Base-by-base conservation (phyloP, 2,113 vertebrate species). In the Labeo catla region DNA sequence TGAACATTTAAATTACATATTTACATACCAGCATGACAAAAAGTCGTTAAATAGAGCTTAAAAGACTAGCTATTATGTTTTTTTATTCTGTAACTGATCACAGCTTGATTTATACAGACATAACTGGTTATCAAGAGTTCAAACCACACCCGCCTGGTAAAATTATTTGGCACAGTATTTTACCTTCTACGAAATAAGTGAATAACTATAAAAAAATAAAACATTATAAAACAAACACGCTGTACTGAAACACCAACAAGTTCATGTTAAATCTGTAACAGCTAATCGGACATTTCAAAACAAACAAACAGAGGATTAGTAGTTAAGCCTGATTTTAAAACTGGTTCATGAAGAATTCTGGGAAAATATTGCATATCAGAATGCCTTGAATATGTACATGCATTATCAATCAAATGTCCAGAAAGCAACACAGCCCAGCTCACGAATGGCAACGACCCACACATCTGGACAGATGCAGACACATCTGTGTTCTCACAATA, bases 1-100 rank as follows among this genome's bases (percentile, higher is more conserved):
- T 4, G 39, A 23, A 80, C 77, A 23, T 63, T 83, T 43, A 72
- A 77, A 57, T 83, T 59, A 80, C 36, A 73, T 73, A 84, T 84
- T 84, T 84, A 84, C 82, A 73, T 12, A 52, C 11, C 47, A 70
- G 63, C 57, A 23, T 16, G 76, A 28, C 61, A 13, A 28, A 81
- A 36, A 70, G 49, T 16, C 16, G 6, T 12, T 23, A 73, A 84
- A 57, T 84, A 73, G 19, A 84, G 50, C 66, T 84, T 84, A 74
- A 84, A 72, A 54, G 19, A 34, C 45, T 36, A 5, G n/a, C 3
- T 4, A 39, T 61, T 9, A 15, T 7, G 16, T 57, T 8, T 59
- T n/a, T 23, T 13, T 23, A 19, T 34, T n/a, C 43, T 63, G 12
- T 15, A 61, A 61, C 78, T 16, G n/a, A 82, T 82, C 81, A 70